Conservation (phyloP, 1,140 invertebrate species). For the Anastrepha ludens region DNA sequence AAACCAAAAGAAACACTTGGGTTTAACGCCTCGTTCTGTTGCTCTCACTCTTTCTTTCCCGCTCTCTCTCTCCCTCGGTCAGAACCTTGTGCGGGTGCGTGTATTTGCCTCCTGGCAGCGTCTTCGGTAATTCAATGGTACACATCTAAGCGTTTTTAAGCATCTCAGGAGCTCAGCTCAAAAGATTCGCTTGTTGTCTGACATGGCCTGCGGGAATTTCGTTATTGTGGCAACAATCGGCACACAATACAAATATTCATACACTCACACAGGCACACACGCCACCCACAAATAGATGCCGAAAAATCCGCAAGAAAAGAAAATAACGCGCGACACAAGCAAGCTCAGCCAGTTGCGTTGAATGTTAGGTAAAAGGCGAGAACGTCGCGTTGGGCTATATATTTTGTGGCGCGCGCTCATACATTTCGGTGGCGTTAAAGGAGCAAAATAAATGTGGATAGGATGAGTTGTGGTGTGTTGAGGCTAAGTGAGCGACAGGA, state of each 20-base stretch:
- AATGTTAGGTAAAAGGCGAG: not conserved
- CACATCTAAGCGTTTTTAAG: slow-evolving; percentile 19
- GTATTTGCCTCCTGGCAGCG: not conserved
- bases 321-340: not conserved
- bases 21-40: not conserved
- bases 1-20: not conserved
- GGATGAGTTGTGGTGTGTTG: not conserved
- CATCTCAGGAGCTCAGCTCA: slow-evolving; percentile 8
- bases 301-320: not conserved
- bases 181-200: not conserved
- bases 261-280: not conserved
- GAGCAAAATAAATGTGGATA: not conserved
- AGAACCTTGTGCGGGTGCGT: too few relatives aligned
- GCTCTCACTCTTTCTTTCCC: not conserved
- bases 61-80: too few relatives aligned
- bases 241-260: not conserved
- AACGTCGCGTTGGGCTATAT: not conserved
- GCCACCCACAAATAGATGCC: not conserved
- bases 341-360: not conserved
- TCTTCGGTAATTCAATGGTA: not conserved
- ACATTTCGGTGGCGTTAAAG: not conserved
- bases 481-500: not conserved
- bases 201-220: slow-evolving; percentile 31
- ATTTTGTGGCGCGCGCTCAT: slow-evolving; percentile 5
- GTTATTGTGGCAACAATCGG: slow-evolving; percentile 16